Conservation (phyloP, 1,140 invertebrate genomes). For the Heterodera carotae region DNA sequence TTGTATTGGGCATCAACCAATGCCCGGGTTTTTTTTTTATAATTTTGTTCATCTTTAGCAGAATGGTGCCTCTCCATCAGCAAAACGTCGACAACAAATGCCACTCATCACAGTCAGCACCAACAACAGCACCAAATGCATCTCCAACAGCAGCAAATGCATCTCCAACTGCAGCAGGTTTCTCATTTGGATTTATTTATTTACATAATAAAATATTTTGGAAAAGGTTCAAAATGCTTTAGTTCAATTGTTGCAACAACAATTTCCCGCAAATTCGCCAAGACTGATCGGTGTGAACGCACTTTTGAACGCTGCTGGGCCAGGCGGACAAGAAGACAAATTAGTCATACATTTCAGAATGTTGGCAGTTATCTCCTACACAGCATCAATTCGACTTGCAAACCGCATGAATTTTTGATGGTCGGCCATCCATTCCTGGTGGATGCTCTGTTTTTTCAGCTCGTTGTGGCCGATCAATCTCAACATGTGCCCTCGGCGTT, state of each 20-base stretch:
- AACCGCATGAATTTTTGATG: not conserved
- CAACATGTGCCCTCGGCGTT: conserved; percentile 12
- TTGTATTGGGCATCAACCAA: not conserved
- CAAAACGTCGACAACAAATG: not conserved
- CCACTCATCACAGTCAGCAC: no score
- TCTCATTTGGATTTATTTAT: no score
- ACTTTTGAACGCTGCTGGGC: not conserved
- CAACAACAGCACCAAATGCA: not conserved
- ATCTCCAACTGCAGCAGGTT: conserved; percentile 28
- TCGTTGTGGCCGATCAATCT: conserved; percentile 17
- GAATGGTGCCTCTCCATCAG: not conserved
- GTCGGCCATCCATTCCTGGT: not conserved
- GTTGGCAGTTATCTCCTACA: conserved; percentile 2
- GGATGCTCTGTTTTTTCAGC: conserved; percentile 15
- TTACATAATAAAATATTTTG: conserved; percentile 4
- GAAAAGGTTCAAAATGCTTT: conserved; percentile 25
- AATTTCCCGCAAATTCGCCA: conserved; percentile 1
- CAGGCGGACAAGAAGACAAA: conserved; percentile 4
- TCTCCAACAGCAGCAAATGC: conserved; percentile 21
- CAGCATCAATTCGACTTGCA: conserved; percentile 32
- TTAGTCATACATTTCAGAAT: not conserved
- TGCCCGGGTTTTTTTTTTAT: not conserved
- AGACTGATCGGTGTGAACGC: not conserved
- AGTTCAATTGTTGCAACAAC: conserved; percentile 12
- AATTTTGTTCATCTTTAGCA: not conserved